These are phyloP conservation scores for Rhopalosiphum nymphaeae DNA, from an alignment of 2,888 invertebrate species.

Conservation along the genomic window DNA sequence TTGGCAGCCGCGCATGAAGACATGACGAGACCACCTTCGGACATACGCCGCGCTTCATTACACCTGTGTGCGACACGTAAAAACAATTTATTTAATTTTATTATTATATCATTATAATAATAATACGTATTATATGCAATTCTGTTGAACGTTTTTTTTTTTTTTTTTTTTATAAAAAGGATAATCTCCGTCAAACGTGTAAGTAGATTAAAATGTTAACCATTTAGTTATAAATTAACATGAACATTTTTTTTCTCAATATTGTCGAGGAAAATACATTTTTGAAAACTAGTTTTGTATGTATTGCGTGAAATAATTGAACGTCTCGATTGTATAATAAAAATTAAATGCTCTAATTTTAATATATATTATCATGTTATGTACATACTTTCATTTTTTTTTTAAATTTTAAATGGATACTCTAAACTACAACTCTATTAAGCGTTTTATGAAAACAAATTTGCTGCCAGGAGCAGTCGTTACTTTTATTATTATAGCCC, in stretches of 20 bases:
- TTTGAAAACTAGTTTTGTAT: not conserved
- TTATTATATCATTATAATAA: not conserved
- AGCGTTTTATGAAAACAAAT: not conserved
- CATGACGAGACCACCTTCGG: conserved; percentile 67
- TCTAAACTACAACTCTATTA: not conserved
- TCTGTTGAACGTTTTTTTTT: not conserved
- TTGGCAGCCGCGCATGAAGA: conserved; percentile 62
- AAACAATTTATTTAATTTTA: not conserved
- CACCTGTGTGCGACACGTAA: conserved; percentile 30
- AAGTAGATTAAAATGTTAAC: not conserved
- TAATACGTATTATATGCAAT: not conserved
- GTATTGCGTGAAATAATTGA: not conserved
- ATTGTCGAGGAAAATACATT: not conserved
- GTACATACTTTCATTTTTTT: not conserved
- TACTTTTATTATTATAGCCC: conserved; percentile 13
- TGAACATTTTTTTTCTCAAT: not conserved
- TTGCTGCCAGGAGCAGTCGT: not conserved
- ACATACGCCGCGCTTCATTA: conserved; percentile 67
- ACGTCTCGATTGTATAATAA: not conserved
- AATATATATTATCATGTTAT: not conserved
- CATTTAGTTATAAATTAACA: not conserved
- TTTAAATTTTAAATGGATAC: not conserved
- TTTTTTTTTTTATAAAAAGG: not conserved
- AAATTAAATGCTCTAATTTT: not conserved
- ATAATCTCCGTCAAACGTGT: not conserved